phyloP scores from a whole-genome alignment of 2,113 vertebrate genomes.

The Pluvianellus socialis region DNA sequence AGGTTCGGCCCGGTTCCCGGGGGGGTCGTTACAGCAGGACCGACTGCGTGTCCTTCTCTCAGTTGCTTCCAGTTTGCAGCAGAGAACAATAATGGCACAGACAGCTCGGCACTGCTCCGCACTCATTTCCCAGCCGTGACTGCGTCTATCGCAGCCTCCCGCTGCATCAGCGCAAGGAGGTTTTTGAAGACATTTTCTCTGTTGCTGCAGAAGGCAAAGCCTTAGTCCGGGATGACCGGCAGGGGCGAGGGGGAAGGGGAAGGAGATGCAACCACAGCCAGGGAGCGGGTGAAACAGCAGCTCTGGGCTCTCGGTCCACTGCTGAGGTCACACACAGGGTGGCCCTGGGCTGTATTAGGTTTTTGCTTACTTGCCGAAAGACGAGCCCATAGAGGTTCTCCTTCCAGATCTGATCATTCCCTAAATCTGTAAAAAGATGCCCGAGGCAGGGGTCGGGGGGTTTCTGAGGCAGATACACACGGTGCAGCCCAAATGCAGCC shows the following conservation, averaged over 20 bases:
- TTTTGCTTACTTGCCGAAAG: not conserved
- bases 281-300: not conserved
- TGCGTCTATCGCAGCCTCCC: not conserved
- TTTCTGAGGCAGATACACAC: not conserved
- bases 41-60: not conserved
- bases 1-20: not conserved
- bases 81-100: constrained; percentile 60
- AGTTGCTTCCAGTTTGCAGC: constrained; percentile 7
- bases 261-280: not conserved
- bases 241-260: not conserved
- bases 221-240: not conserved
- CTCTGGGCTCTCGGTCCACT: not conserved
- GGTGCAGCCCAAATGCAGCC: not conserved
- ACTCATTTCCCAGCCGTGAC: not conserved
- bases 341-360: not conserved
- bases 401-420: not conserved
- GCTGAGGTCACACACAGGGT: not conserved
- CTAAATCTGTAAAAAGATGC: not conserved
- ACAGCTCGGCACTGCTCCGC: not conserved
- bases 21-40: not conserved
- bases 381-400: not conserved
- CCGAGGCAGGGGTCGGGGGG: not conserved
- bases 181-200: not conserved
- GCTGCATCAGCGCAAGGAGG: not conserved
- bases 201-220: constrained; percentile 17